phyloP scores from a whole-genome alignment of 1,140 invertebrate genomes.

The Rhynchophorus ferrugineus region DNA sequence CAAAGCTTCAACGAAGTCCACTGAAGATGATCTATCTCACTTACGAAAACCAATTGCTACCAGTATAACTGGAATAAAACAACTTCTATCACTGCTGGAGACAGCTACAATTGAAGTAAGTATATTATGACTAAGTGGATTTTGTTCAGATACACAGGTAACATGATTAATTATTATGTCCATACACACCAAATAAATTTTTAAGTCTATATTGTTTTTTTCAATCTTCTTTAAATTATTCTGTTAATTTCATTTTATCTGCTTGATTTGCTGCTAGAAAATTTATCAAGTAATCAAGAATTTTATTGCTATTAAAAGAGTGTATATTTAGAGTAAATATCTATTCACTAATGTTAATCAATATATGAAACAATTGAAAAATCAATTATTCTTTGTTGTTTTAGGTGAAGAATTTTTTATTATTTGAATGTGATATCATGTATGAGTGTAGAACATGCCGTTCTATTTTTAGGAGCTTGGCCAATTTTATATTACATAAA shows the following conservation, averaged over 20 bases:
- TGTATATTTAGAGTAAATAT: too few species aligned
- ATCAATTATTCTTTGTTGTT: too few species aligned
- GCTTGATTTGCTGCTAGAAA: conserved; percentile 1
- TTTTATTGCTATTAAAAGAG: too few species aligned
- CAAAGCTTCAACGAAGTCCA: conserved; percentile 22
- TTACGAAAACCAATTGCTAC: conserved; percentile 40
- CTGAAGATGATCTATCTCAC: conserved; percentile 33
- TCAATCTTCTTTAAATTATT: not conserved
- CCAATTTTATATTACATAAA: conserved; percentile 56
- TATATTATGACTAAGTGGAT: too few species aligned
- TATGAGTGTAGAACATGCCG: conserved; percentile 54
- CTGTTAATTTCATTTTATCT: conserved; percentile 1
- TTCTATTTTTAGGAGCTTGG: conserved; percentile 50
- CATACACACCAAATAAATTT: too few species aligned
- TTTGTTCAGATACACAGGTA: too few species aligned
- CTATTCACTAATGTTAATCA: too few species aligned
- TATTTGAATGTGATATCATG: conserved; percentile 54
- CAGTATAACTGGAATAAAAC: conserved; percentile 37
- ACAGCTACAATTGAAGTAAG: conserved; percentile 41
- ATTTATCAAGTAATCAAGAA: not conserved
- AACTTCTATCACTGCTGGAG: conserved; percentile 37
- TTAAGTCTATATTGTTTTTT: too few species aligned
- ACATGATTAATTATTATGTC: too few species aligned
- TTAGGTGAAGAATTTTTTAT: conserved; percentile 46
- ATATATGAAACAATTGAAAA: too few species aligned